phyloP scores from a whole-genome alignment of 2,113 vertebrate species.

The Clarias magur region DNA sequence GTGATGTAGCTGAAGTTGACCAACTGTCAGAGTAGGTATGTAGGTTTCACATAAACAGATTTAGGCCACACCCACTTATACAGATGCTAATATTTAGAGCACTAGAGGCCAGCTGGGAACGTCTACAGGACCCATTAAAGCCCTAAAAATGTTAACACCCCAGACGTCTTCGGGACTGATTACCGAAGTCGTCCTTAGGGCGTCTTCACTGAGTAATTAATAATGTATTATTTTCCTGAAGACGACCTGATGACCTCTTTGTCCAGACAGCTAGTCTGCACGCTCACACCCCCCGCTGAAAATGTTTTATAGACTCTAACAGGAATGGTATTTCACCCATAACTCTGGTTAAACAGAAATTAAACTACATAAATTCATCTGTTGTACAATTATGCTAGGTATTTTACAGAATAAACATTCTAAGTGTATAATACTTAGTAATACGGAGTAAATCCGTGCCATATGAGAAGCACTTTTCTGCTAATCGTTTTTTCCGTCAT shows the following conservation, averaged over 20 bases:
- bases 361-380: background rate
- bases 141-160: too few relatives aligned
- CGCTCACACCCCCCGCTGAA: too few relatives aligned
- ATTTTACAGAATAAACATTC: background rate
- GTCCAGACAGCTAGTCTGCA: too few relatives aligned
- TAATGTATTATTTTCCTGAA: too few relatives aligned
- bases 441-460: too few relatives aligned
- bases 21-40: background rate
- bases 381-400: background rate
- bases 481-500: background rate
- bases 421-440: background rate
- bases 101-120: background rate
- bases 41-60: background rate
- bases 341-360: background rate
- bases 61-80: background rate
- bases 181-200: too few relatives aligned
- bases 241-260: too few relatives aligned
- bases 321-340: background rate
- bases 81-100: background rate
- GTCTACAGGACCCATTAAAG: too few relatives aligned
- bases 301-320: too few relatives aligned
- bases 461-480: background rate
- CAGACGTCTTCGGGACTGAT: too few relatives aligned
- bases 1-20: background rate
- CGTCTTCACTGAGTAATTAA: too few relatives aligned